Base-by-base conservation (phyloP, 2,113 vertebrate species). In the Toxotes jaculatrix region DNA sequence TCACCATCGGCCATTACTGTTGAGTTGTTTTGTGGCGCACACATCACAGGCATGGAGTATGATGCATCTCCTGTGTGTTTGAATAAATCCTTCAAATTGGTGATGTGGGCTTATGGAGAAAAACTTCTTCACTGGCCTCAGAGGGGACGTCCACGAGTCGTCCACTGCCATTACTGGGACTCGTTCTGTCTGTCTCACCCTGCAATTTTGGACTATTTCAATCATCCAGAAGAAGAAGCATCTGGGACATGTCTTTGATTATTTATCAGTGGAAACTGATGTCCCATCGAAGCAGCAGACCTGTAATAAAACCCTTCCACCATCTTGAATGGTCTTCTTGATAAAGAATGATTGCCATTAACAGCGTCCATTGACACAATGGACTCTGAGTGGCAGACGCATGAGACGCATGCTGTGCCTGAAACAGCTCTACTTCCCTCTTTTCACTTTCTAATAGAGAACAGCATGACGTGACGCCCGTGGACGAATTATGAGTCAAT, bases 31-130 rank as follows among this genome's bases (percentile, higher is more conserved):
- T 74, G 60, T 88, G 82, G 23, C 32, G 5, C 61, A 55, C 38
- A 71, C 71, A 77, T 85, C 83, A 68, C 27, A 45, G 67, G 90
- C 89, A 92, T 88, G 86, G 65, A 69, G 67, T 82, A 49, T 83
- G 59, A 78, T 82, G 57, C 56, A 59, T 82, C 45, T 65, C 31
- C 64, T 34, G 1, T 74, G 45, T 34, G 36, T 56, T 78, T 40
- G n/a, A 77, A 68, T 34, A 7, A 45, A 72, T 32, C 77, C 31
- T 62, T 73, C 6, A 59, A 47, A 38, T 12, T 84, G 13, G 62
- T 45, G 21, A 38, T 59, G 34, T 38, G 32, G 32, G 21, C 4
- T 72, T 31, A 34, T 14, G 36, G 7, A 4, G 7, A 53, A 55
- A 49, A 32, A 7, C 55, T 3, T 53, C 7, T 27, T 38, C 16